Conservation (phyloP, 2,888 invertebrate genomes). For the Belgica antarctica region DNA sequence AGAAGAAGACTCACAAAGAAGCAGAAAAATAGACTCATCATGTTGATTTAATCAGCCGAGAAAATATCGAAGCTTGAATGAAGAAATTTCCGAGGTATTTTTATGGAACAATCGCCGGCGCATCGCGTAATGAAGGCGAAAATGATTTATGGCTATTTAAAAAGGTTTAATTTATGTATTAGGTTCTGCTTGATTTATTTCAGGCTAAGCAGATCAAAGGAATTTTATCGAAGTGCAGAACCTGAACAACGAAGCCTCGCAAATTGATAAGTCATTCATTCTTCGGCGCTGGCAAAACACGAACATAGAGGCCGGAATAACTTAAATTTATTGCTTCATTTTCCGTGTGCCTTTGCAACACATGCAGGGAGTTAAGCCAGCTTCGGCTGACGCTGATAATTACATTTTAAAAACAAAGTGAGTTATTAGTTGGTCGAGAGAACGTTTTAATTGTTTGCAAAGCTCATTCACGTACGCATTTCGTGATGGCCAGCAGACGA, state of each 20-base stretch:
- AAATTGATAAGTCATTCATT: conserved; percentile 42
- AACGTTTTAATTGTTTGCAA: conserved; percentile 22
- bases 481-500: neutral
- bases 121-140: conserved; percentile 25
- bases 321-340: conserved; percentile 42
- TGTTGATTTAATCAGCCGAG: conserved; percentile 32
- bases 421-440: conserved; percentile 41
- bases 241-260: neutral
- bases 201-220: conserved; percentile 39
- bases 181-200: conserved; percentile 40
- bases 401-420: conserved; percentile 36
- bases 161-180: conserved; percentile 44
- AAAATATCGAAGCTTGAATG: conserved; percentile 25
- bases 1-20: neutral
- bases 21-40: conserved; percentile 40
- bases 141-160: conserved; percentile 43
- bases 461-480: neutral
- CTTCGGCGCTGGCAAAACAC: neutral
- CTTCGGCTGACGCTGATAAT: conserved; percentile 13
- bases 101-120: neutral
- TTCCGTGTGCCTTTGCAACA: neutral
- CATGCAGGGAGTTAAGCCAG: neutral
- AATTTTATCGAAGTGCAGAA: conserved; percentile 9
- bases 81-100: conserved; percentile 31
- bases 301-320: conserved; percentile 16